These are phyloP conservation scores for Apostichopus californicus DNA, from an alignment of 35 echinoderm and acorn worm genomes.

Conservation along the genomic window DNA sequence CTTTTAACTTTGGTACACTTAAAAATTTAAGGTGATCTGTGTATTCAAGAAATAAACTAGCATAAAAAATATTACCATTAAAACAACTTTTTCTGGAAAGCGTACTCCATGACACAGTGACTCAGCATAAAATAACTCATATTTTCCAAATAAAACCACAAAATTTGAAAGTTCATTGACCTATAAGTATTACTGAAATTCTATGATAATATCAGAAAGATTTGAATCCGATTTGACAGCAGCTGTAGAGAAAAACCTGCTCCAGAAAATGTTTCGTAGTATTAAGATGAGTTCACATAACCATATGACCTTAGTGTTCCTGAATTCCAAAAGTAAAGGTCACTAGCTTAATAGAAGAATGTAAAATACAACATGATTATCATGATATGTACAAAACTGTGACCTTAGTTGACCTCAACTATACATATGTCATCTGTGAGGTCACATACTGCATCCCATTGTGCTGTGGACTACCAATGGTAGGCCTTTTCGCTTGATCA, in stretches of 20 bases:
- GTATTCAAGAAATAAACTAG: neutral
- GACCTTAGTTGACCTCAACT: neutral
- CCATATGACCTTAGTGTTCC: neutral
- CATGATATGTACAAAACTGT: slow-evolving; percentile 20
- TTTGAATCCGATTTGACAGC: too few relatives aligned
- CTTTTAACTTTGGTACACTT: slow-evolving; percentile 26
- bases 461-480: slow-evolving; percentile 26
- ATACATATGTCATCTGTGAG: slow-evolving; percentile 55
- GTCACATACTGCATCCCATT: slow-evolving; percentile 44
- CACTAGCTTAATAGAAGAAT: neutral
- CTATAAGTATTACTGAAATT: too few relatives aligned
- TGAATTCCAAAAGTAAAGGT: slow-evolving; percentile 3
- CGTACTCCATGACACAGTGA: too few relatives aligned
- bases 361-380: neutral
- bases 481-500: neutral
- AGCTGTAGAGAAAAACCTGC: too few relatives aligned
- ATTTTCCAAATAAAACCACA: neutral
- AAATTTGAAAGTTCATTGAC: too few relatives aligned
- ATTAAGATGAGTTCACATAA: neutral
- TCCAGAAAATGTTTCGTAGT: too few relatives aligned
- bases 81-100: too few relatives aligned
- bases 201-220: too few relatives aligned
- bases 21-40: slow-evolving; percentile 18
- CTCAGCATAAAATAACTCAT: too few relatives aligned
- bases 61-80: neutral